Evolutionary conservation across 2,113 vertebrate genomes (phyloP).

Genomic region (Chaenogobius annularis): DNA sequence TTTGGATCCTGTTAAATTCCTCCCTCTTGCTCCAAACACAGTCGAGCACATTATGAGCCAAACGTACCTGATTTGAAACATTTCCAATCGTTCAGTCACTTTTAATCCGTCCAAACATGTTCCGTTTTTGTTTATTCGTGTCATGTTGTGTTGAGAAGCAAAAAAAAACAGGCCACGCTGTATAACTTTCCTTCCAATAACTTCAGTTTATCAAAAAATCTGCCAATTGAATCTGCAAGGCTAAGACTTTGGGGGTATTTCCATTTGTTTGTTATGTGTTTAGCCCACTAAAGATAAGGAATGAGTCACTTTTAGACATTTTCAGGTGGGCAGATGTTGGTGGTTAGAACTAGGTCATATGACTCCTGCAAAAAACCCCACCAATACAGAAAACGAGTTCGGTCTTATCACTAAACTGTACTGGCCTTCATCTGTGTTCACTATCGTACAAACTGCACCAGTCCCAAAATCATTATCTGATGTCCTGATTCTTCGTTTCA

Average conservation of each 20-base stretch:
- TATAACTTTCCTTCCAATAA: slow-evolving; percentile 23
- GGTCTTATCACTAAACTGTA: too few relatives aligned
- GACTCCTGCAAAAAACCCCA: background rate
- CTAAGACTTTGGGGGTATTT: slow-evolving; percentile 4
- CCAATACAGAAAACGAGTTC: background rate
- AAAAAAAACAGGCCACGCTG: slow-evolving; percentile 25
- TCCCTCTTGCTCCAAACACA: too few relatives aligned
- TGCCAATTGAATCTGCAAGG: slow-evolving; percentile 2
- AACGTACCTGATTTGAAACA: background rate
- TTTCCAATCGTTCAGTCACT: background rate
- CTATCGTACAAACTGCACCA: too few relatives aligned
- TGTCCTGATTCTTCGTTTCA: too few relatives aligned
- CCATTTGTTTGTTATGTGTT: background rate
- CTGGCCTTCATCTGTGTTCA: too few relatives aligned
- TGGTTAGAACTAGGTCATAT: background rate
- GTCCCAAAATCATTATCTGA: too few relatives aligned
- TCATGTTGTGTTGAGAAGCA: background rate
- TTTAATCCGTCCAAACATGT: background rate
- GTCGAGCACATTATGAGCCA: background rate
- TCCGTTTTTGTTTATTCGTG: background rate
- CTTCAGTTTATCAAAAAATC: background rate
- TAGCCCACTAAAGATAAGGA: background rate
- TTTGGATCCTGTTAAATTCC: too few relatives aligned
- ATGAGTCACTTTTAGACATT: background rate
- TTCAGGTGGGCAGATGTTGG: background rate